A percentile compares a stretch with the other conserved stretches of the same genome.
Evolutionary conservation across 2,113 vertebrate species (phyloP).

Genomic region (Pseudorasbora parva): DNA sequence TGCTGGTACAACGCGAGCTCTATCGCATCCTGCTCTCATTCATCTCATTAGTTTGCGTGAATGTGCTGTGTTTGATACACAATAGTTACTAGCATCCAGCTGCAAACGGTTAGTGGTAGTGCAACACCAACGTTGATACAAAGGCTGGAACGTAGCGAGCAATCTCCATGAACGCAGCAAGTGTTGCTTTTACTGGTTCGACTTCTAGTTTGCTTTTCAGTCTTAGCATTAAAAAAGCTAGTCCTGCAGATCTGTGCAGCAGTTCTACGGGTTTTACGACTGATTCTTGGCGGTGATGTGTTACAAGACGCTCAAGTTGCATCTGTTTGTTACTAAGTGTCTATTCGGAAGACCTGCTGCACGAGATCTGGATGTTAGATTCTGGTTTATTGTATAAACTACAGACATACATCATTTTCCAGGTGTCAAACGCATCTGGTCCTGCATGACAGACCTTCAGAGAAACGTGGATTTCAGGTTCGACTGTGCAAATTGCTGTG

Average conservation of each 20-base stretch:
- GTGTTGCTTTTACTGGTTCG: neutral
- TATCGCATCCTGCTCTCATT: constrained; percentile 32
- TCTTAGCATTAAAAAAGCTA: constrained; percentile 5
- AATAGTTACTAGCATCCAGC: constrained; percentile 55
- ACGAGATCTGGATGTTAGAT: constrained; percentile 16
- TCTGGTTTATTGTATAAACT: constrained; percentile 4
- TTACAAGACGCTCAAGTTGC: neutral
- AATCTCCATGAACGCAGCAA: constrained; percentile 21
- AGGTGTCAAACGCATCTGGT: neutral
- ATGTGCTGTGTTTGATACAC: constrained; percentile 40
- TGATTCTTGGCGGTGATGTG: neutral
- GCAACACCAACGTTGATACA: constrained; percentile 38
- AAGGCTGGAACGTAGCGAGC: constrained; percentile 5
- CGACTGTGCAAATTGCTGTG: neutral
- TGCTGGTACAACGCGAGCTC: constrained; percentile 15
- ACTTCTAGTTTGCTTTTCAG: constrained; percentile 13
- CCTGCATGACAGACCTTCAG: neutral
- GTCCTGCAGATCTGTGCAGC: neutral
- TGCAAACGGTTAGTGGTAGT: constrained; percentile 40
- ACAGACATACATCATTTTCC: neutral
- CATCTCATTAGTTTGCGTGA: constrained; percentile 36
- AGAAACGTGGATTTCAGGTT: constrained; percentile 14
- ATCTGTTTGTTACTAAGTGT: neutral
- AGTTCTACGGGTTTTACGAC: neutral
- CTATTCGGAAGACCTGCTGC: neutral